phyloP scores from a whole-genome alignment of 2,113 vertebrate genomes.

The Rousettus leschenaultii region DNA sequence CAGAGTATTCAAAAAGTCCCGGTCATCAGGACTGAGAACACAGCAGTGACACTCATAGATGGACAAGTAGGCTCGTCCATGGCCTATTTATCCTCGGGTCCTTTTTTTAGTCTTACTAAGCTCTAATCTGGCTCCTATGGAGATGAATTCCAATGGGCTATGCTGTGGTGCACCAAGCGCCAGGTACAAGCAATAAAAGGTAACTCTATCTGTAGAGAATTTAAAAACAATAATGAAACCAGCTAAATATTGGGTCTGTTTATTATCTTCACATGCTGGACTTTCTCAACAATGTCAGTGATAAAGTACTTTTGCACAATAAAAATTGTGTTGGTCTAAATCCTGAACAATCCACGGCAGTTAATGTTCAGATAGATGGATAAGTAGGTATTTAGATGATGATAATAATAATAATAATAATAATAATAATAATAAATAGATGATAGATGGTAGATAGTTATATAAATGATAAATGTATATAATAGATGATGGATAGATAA shows the following conservation, averaged over 20 bases:
- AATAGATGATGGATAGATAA: background rate
- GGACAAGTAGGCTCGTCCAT: background rate
- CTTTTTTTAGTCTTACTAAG: background rate
- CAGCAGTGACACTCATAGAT: background rate
- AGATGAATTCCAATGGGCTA: accelerated
- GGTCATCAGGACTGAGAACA: background rate
- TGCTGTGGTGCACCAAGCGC: background rate
- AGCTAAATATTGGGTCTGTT: background rate
- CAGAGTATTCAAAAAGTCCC: background rate
- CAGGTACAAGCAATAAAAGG: background rate
- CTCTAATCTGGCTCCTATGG: background rate
- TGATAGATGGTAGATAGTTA: background rate
- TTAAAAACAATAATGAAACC: background rate
- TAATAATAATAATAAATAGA: too few relatives aligned
- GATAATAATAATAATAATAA: too few relatives aligned
- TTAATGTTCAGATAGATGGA: background rate
- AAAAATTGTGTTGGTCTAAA: background rate
- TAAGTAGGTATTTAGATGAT: background rate
- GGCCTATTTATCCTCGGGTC: background rate
- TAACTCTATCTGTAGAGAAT: background rate
- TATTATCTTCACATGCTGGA: background rate
- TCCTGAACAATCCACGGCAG: background rate
- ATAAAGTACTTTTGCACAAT: background rate
- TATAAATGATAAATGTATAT: background rate
- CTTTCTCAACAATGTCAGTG: background rate